Base-by-base conservation (phyloP, 2,113 vertebrate species). In the Dendropsophus ebraccatus region DNA sequence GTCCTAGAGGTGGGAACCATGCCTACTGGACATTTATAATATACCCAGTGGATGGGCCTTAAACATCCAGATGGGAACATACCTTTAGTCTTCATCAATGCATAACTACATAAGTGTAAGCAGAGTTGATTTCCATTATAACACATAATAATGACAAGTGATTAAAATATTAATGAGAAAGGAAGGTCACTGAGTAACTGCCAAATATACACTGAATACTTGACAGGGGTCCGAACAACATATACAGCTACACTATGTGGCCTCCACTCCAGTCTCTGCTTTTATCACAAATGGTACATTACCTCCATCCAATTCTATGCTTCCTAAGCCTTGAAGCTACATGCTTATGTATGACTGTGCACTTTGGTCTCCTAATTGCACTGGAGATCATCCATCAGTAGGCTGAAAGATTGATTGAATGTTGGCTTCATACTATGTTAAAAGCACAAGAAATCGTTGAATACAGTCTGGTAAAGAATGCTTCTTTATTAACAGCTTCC, bases 361-460 rank as follows among this genome's bases (percentile, higher is more conserved):
- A 82, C 56, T 81, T 41, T 56, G 87, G 89, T 85, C 81, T 6
- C 88, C 87, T 90, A 87, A 91, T 90, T 89, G 90, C 75, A 52
- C 72, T 87, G 80, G 25, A 52, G 83, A 86, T 85, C 89, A 81
- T 49, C 60, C 50, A 70, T 88, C 87, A 90, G 88, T 83, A 87
- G 87, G 82, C 89, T 41, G 41, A 41, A 41, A 83, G 80, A 78
- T 78, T 87, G 88, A 86, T 67, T 62, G 85, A 9, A 60, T 17
- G 47, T 54, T 56, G 79, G 74, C 41, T 62, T 14, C n/a, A 30
- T 60, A 62, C 58, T 37, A 82, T 72, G 74, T 67, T 56, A 32
- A 72, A 80, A 56, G 60, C 47, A 72, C 28, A 52, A 69, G 32
- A 80, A 86, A 86, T 72, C 47, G 6, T 80, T 74, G 54, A 79